Conservation (phyloP, 2,113 vertebrate genomes). For the Clarias batrachus region DNA sequence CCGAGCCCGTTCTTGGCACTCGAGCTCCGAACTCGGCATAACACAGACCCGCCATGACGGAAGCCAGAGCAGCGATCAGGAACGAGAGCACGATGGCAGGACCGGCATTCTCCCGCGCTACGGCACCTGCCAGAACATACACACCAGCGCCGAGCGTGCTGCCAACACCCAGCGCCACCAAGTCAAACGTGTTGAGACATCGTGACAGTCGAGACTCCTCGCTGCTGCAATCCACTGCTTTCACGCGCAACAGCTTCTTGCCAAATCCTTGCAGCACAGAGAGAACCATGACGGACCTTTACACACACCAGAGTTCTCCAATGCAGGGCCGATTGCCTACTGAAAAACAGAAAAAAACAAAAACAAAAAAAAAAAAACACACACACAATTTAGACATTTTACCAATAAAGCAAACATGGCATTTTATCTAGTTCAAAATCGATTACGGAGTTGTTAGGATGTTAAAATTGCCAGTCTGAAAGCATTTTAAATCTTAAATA, state of each 20-base stretch:
- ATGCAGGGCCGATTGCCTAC: not conserved
- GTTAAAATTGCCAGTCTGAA: not conserved
- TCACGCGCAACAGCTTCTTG: constrained; percentile 86
- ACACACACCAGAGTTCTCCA: not conserved
- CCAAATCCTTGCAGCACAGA: constrained; percentile 71
- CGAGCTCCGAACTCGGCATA: constrained; percentile 94
- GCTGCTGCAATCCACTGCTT: constrained; percentile 81
- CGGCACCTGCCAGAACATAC: constrained; percentile 89
- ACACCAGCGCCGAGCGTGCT: constrained; percentile 94
- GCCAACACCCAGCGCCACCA: constrained; percentile 92
- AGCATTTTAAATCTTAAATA: not conserved
- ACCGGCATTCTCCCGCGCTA: constrained; percentile 82
- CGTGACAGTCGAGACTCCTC: constrained; percentile 83
- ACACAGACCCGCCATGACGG: constrained; percentile 90
- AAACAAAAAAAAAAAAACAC: too few relatives aligned
- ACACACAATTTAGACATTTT: not conserved
- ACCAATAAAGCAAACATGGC: not conserved
- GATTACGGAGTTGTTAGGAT: not conserved
- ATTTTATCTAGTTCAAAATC: not conserved
- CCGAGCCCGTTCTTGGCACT: constrained; percentile 91
- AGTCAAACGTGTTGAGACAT: constrained; percentile 90
- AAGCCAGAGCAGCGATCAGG: constrained; percentile 88
- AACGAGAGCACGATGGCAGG: constrained; percentile 93
- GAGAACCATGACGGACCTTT: constrained; percentile 73
- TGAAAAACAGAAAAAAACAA: not conserved